Base-by-base conservation (phyloP, 1,140 invertebrate genomes). In the Amphibalanus amphitrite region DNA sequence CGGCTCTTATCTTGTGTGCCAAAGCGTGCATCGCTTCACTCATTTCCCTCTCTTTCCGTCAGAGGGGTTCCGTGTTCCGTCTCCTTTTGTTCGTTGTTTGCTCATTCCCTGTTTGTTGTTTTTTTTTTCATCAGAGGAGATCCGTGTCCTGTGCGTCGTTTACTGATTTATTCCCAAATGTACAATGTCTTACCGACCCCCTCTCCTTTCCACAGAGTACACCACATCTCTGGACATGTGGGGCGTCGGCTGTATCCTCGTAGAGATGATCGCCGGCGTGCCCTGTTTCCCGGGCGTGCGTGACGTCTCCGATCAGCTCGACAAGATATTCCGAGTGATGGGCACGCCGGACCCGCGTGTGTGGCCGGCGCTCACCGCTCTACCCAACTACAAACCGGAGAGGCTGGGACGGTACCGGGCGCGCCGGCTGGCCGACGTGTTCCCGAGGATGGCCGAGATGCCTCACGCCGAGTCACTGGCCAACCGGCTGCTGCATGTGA, bases 231-330 rank as follows among this genome's bases (percentile, higher is more conserved):
- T 86, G 69, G 86, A 98, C 81, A 96, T 98, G 89, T 98, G 96
- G 95, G 94, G 95, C 71, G 95, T 97, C 69, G 95, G 95, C 29
- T 98, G 95, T 82, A 97, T 98, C 81, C 96, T 97, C 82, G 90
- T 95, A 67, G 95, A 98, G 82, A 97, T 97, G 92, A 86, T 97
- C 73, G 94, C 92, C 72, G 94, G 94, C 26, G 86, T 92, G 78
- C 93, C 95, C 65, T 91, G 94, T 74, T 97, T 97, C 82, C 94
- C 94, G 70, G 95, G 95, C 71, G 91, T 95, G 77, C 86, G 94
- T 77, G 95, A 97, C 82, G 92, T 92, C 28, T 90, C 90, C 79
- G 94, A 98, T 83, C 95, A 98, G 80, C 84, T 98, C 74, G 92
- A 97, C 82, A 94, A 95, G 82, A 98, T 98, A 83, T 98, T 97